Percentiles rank a stretch among this genome's conserved stretches.
These are phyloP conservation scores for Paramisgurnus dabryanus DNA, from an alignment of 2,113 vertebrate genomes.

Conservation along the genomic window DNA sequence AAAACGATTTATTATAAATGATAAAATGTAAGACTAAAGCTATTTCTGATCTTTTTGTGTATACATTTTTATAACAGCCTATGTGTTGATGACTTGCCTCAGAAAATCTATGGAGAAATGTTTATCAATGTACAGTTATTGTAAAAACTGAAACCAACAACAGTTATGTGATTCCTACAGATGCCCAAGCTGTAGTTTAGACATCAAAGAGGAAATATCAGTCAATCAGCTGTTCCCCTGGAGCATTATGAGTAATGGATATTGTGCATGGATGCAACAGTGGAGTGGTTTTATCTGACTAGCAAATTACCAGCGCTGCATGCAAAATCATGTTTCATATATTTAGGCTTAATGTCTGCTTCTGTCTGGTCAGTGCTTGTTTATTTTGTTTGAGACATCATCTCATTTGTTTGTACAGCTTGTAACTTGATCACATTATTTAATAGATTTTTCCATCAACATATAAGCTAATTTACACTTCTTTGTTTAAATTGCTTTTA, in stretches of 20 bases:
- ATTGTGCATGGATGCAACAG: not conserved
- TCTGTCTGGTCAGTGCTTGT: not conserved
- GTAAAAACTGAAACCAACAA: too few species aligned
- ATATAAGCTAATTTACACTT: too few species aligned
- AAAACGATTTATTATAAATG: not conserved
- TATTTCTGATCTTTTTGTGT: not conserved
- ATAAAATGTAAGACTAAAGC: not conserved
- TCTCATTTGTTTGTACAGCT: too few species aligned
- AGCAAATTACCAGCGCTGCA: not conserved
- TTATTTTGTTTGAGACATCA: not conserved
- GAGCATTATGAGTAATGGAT: not conserved
- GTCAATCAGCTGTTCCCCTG: constrained; percentile 11
- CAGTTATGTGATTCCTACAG: not conserved
- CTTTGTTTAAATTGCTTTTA: not conserved
- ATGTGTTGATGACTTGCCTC: not conserved
- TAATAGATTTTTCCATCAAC: too few species aligned
- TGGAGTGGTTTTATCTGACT: not conserved
- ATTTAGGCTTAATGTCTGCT: not conserved
- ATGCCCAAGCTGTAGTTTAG: not conserved
- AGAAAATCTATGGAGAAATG: too few species aligned
- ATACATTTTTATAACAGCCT: not conserved
- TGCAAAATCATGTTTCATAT: not conserved
- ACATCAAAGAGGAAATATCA: not conserved
- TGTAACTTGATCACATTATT: too few species aligned
- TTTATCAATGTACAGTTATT: too few species aligned